These are phyloP conservation scores for Nephrotoma appendiculata DNA, from an alignment of 2,888 invertebrate genomes.

Conservation along the genomic window DNA sequence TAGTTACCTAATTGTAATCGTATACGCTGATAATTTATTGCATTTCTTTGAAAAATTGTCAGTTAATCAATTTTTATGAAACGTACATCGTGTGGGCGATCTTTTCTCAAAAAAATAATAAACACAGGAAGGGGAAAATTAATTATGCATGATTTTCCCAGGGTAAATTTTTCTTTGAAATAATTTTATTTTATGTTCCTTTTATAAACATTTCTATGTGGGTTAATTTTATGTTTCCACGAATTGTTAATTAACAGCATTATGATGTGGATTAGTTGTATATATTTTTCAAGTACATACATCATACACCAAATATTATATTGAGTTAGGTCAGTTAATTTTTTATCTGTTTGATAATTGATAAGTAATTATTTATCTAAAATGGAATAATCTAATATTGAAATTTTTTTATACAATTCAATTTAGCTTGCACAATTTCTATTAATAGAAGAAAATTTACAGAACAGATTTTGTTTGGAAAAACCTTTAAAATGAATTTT, in stretches of 20 bases:
- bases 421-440: background rate
- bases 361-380: background rate
- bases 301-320: background rate
- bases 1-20: background rate
- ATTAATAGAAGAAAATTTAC: background rate
- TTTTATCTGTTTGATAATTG: background rate
- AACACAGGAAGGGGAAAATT: background rate
- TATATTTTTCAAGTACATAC: background rate
- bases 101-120: background rate
- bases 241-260: background rate
- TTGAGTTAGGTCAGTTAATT: background rate
- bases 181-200: background rate
- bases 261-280: background rate
- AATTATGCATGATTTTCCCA: background rate
- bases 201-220: background rate
- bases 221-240: background rate
- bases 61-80: background rate
- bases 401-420: background rate
- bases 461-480: background rate
- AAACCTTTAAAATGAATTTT: background rate
- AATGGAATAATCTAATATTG: background rate
- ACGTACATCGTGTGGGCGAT: background rate
- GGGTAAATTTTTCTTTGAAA: background rate
- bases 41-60: background rate
- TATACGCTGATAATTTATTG: background rate